Evolutionary conservation across 2,888 invertebrate genomes (phyloP).

Genomic region (Parasteatoda lunata): DNA sequence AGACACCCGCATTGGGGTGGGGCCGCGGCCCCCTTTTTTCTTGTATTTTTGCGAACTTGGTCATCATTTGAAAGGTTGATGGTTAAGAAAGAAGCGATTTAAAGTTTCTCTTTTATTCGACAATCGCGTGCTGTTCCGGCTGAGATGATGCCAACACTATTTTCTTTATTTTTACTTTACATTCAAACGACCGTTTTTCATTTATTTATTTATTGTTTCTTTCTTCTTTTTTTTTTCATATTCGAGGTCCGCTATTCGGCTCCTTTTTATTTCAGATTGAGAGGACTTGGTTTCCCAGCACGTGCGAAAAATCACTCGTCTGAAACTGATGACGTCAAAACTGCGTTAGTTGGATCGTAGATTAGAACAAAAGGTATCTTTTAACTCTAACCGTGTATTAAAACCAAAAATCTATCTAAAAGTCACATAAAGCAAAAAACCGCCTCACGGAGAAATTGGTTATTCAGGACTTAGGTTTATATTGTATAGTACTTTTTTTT

Average conservation of each 20-base stretch:
- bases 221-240: constrained; percentile 19
- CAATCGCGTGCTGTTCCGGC: constrained; percentile 56
- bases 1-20: constrained; percentile 21
- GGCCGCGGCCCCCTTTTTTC: constrained; percentile 22
- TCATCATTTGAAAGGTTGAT: constrained; percentile 21
- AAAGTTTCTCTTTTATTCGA: constrained; percentile 44
- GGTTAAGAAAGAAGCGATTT: constrained; percentile 3
- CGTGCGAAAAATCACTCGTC: constrained; percentile 61
- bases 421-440: too few species aligned
- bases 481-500: too few species aligned
- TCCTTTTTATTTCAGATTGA: background rate
- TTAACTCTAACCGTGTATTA: too few species aligned
- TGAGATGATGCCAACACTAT: constrained; percentile 39
- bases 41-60: constrained; percentile 23
- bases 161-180: constrained; percentile 32
- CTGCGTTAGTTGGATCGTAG: background rate
- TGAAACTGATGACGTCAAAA: constrained; percentile 52
- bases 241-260: constrained; percentile 37
- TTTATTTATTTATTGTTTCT: constrained; percentile 14
- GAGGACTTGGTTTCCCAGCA: constrained; percentile 40
- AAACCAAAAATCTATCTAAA: too few species aligned
- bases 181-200: constrained; percentile 32
- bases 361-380: background rate
- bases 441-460: too few species aligned
- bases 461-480: too few species aligned